These are phyloP conservation scores for Dinoponera quadriceps DNA, from an alignment of 1,140 invertebrate species.

Conservation along the genomic window DNA sequence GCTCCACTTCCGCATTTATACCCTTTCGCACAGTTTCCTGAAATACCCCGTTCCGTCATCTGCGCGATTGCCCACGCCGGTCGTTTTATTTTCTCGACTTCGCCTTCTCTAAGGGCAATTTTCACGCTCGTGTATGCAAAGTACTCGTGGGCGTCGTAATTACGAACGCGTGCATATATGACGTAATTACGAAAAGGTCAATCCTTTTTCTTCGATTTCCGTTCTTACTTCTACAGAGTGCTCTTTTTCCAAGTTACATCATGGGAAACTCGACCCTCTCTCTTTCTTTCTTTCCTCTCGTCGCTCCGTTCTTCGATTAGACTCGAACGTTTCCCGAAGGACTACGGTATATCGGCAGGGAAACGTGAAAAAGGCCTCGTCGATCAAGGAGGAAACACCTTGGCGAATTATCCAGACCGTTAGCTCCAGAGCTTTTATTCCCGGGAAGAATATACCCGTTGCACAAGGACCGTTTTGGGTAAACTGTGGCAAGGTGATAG, in stretches of 20 bases:
- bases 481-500: conserved; percentile 30
- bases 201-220: conserved; percentile 21
- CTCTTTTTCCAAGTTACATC: neutral
- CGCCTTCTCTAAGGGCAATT: conserved; percentile 2
- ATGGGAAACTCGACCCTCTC: neutral
- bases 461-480: conserved; percentile 46
- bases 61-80: neutral
- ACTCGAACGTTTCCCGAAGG: conserved; percentile 8
- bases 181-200: conserved; percentile 43
- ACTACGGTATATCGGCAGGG: conserved; percentile 32
- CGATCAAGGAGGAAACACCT: conserved; percentile 55
- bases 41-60: neutral
- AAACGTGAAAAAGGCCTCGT: conserved; percentile 36
- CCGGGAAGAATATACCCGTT: conserved; percentile 1
- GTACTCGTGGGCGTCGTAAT: conserved; percentile 52
- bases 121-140: conserved; percentile 35
- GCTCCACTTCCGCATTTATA: neutral
- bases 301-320: conserved; percentile 36
- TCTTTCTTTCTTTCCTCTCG: conserved; percentile 34
- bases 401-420: conserved; percentile 56
- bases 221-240: neutral
- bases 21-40: neutral
- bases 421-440: conserved; percentile 12
- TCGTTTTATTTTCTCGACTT: conserved; percentile 47
- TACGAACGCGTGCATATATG: conserved; percentile 14